Base-by-base conservation (phyloP, 2,888 invertebrate genomes). In the Pheosia gnoma region DNA sequence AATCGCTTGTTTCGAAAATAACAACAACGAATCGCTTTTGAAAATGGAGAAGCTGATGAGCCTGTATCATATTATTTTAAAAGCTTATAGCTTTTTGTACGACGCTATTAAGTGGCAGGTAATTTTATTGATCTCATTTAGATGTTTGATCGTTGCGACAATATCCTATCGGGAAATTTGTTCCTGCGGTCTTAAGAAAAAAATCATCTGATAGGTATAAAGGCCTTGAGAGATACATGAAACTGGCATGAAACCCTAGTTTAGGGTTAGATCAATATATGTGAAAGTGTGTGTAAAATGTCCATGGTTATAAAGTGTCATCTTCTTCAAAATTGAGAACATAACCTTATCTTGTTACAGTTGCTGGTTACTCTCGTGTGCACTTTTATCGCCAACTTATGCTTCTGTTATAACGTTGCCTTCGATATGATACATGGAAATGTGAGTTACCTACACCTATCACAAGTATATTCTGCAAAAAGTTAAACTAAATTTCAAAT, bases 91-190 rank as follows among this genome's bases (percentile, higher is more conserved):
- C 57, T 81, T 65, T 63, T 75, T 90, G 60, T 82, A 84, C 47
- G 84, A 86, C 61, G 85, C 89, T 1, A 80, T 89, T 37, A 89
- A 88, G 69, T 90, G 88, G 88, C 88, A 89, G 88, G 90, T 89
- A 75, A 75, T 43, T 43, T 9, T 1, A 43, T 43, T 43, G 43
- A 8, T 43, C 43, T 9, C 9, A 8, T 8, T 3, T 7, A 6
- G 7, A 43, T 3, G 3, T 3, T 3, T 43, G 9, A 43, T 43
- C 8, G 10, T 9, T 9, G 25, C 25, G 25, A 2, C 25, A 25
- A 25, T 25, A 1, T 25, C 25, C 25, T 25, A 25, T 25, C 25
- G 25, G 25, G 25, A 25, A 1, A 25, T 25, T 25, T 25, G 25
- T 25, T 25, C 25, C 25, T 25, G 25, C 25, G 25, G 1, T 25